Evolutionary conservation across 2,888 invertebrate species (phyloP).

Genomic region (Congeria kusceri): DNA sequence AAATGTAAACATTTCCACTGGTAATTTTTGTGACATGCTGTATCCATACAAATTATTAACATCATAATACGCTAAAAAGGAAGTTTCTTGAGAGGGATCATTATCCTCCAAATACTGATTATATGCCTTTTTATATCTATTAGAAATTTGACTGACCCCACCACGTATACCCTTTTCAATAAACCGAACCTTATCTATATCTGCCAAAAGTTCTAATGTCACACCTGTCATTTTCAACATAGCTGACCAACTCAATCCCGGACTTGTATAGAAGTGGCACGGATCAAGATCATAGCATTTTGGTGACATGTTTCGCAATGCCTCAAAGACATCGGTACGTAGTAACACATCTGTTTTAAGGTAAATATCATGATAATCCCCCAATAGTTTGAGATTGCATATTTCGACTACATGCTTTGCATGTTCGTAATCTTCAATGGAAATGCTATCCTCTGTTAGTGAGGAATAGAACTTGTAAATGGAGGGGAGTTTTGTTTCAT

Average conservation of each 20-base stretch:
- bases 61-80: slow-evolving; percentile 27
- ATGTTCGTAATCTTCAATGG: slow-evolving; percentile 32
- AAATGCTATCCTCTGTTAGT: slow-evolving; percentile 17
- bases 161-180: slow-evolving; percentile 41
- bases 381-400: slow-evolving; percentile 14
- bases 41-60: slow-evolving; percentile 41
- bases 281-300: slow-evolving; percentile 75
- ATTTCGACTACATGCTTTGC: slow-evolving; percentile 23
- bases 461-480: slow-evolving; percentile 25
- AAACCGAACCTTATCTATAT: slow-evolving; percentile 26
- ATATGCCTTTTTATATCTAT: slow-evolving; percentile 28
- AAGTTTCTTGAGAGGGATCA: slow-evolving; percentile 3
- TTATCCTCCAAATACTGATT: slow-evolving; percentile 39
- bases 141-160: slow-evolving; percentile 18
- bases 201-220: slow-evolving; percentile 12
- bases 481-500: slow-evolving; percentile 32
- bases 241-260: slow-evolving; percentile 67
- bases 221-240: slow-evolving; percentile 37
- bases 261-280: slow-evolving; percentile 73
- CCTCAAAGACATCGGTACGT: slow-evolving; percentile 45
- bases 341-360: slow-evolving; percentile 49
- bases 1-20: slow-evolving; percentile 71
- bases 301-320: slow-evolving; percentile 28
- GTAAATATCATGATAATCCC: slow-evolving; percentile 53
- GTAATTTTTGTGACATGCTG: slow-evolving; percentile 73